Conservation (phyloP, 2,113 vertebrate species). For the Calyptomena viridis region DNA sequence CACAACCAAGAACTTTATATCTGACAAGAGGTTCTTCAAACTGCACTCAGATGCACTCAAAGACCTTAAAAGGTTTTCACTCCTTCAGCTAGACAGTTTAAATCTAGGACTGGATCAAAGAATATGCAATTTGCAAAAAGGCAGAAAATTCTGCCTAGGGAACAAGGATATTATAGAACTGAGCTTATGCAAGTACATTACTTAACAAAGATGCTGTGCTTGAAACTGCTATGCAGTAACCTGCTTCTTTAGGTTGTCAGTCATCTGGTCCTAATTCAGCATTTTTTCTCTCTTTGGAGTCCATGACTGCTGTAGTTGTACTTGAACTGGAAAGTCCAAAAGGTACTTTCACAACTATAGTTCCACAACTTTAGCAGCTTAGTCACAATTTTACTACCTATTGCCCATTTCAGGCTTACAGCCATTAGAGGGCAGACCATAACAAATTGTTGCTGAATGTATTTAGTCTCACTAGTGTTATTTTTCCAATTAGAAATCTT, state of each 20-base stretch:
- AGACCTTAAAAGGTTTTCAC: slow-evolving; percentile 5
- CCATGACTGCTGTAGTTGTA: not conserved
- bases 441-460: not conserved
- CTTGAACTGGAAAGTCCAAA: not conserved
- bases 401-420: not conserved
- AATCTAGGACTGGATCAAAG: not conserved
- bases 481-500: not conserved
- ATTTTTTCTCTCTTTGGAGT: not conserved
- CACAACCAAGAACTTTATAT: not conserved
- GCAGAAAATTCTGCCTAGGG: not conserved
- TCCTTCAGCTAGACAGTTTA: not conserved
- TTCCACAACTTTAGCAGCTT: not conserved
- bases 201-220: not conserved
- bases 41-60: not conserved
- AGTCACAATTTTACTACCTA: not conserved
- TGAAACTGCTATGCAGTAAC: not conserved
- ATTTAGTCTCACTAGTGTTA: not conserved
- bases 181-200: not conserved
- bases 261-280: not conserved
- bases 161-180: not conserved
- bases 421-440: slow-evolving; percentile 37
- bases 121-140: not conserved
- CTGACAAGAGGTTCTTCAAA: slow-evolving; percentile 1
- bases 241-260: not conserved
- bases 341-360: not conserved